phyloP scores from a whole-genome alignment of 1,140 invertebrate genomes.

The Bombus superbus region DNA sequence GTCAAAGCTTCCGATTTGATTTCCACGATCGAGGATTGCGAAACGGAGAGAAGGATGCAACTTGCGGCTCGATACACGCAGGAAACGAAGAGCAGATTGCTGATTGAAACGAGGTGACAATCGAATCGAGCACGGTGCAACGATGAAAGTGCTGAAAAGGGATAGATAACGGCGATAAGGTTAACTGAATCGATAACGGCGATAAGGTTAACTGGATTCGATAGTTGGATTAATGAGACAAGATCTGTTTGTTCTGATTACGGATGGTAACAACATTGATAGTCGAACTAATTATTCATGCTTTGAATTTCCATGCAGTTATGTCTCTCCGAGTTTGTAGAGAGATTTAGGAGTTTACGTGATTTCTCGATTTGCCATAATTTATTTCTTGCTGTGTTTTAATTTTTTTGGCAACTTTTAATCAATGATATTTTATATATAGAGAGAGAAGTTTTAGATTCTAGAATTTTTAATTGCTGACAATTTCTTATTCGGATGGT shows the following conservation, averaged over 20 bases:
- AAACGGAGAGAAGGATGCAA: not conserved
- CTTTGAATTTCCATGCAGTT: not conserved
- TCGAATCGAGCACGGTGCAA: not conserved
- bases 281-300: not conserved
- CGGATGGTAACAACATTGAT: not conserved
- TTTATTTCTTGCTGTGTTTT: not conserved
- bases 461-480: too few relatives aligned
- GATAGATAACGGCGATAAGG: not conserved
- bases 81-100: not conserved
- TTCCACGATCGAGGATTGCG: not conserved
- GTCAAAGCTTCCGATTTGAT: conserved; percentile 17
- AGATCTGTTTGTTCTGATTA: not conserved
- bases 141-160: not conserved
- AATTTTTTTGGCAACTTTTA: too few relatives aligned
- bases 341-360: too few relatives aligned
- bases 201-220: too few relatives aligned
- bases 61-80: too few relatives aligned
- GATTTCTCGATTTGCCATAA: not conserved
- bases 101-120: not conserved
- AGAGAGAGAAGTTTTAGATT: too few relatives aligned
- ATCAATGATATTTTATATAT: too few relatives aligned
- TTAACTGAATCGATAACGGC: not conserved
- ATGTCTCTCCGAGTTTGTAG: too few relatives aligned
- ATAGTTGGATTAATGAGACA: too few relatives aligned
- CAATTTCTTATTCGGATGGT: too few relatives aligned